These are phyloP conservation scores for Tenthredo livida DNA, from an alignment of 2,888 invertebrate species.

Conservation along the genomic window DNA sequence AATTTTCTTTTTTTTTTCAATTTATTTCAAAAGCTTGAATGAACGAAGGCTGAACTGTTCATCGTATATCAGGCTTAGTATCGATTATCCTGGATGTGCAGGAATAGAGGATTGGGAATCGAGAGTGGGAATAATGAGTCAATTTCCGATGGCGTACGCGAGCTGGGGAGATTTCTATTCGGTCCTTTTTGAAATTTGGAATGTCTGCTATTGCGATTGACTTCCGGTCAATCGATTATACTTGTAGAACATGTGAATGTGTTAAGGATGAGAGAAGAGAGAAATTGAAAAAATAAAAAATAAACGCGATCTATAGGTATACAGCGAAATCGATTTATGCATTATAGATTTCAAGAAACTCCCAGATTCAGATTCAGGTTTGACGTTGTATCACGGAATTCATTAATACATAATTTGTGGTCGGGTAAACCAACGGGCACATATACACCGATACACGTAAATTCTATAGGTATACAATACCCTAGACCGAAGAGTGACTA, in stretches of 20 bases:
- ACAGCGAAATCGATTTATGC: neutral
- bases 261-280: neutral
- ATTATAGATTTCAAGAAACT: neutral
- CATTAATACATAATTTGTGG: conserved; percentile 14
- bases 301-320: no score
- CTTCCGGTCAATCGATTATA: neutral
- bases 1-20: no score
- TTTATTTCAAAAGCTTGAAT: no score
- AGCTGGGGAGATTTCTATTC: neutral
- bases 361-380: neutral
- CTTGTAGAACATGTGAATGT: neutral
- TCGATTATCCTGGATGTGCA: neutral
- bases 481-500: neutral
- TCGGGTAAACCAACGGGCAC: conserved; percentile 6
- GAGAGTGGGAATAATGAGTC: neutral
- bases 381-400: conserved; percentile 8
- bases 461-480: neutral
- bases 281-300: neutral
- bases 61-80: neutral
- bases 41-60: neutral
- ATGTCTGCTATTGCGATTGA: neutral
- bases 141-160: neutral
- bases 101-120: neutral
- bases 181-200: conserved; percentile 10
- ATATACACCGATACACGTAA: neutral